Conservation (phyloP, 2,113 vertebrate species). For the Phoenicopterus ruber region DNA sequence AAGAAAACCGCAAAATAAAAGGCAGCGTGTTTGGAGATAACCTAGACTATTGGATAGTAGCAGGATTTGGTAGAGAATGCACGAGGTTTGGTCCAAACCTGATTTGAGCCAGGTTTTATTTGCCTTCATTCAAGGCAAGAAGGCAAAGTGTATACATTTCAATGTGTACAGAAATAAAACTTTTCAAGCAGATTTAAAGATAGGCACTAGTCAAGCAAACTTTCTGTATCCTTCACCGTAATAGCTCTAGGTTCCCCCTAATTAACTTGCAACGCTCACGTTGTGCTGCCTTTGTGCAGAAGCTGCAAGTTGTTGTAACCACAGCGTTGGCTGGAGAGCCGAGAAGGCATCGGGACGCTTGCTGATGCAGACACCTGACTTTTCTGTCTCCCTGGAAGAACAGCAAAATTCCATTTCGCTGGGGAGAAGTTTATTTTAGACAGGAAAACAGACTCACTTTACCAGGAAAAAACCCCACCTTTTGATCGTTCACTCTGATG, state of each 20-base stretch:
- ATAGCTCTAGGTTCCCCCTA: not conserved
- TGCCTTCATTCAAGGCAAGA: not conserved
- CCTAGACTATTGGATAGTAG: not conserved
- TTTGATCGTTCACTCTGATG: not conserved
- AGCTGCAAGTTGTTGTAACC: not conserved
- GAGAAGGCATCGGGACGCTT: not conserved
- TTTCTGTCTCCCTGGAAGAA: not conserved
- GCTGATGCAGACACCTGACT: not conserved
- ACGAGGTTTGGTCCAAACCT: not conserved
- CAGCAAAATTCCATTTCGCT: not conserved
- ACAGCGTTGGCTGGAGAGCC: not conserved
- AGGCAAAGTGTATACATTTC: not conserved
- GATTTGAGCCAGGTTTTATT: not conserved
- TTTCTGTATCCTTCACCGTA: not conserved
- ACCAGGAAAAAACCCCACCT: not conserved
- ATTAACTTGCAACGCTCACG: not conserved
- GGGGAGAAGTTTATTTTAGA: not conserved
- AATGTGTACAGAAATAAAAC: not conserved
- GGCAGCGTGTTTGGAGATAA: rapidly evolving
- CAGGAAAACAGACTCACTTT: not conserved
- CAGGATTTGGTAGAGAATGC: not conserved
- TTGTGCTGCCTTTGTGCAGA: not conserved
- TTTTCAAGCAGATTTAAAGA: not conserved
- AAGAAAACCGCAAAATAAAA: not conserved
- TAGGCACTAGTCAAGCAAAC: not conserved